phyloP scores from a whole-genome alignment of 2,113 vertebrate species.

The Scartelaos histophorus region DNA sequence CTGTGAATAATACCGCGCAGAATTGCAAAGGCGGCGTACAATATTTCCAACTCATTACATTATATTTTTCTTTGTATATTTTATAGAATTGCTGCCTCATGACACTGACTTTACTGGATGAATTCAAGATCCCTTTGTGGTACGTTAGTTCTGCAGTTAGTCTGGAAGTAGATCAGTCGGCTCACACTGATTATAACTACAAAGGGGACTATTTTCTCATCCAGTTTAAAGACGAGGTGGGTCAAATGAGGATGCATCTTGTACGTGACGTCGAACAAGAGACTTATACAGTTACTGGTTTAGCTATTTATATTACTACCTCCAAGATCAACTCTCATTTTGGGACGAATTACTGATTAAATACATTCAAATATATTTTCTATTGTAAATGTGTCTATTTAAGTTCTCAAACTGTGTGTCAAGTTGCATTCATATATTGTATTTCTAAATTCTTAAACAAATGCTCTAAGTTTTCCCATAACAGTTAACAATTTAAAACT shows the following conservation, averaged over 20 bases:
- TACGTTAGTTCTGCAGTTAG: constrained; percentile 67
- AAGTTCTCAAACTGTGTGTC: background rate
- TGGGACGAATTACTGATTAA: constrained; percentile 63
- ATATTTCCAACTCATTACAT: background rate
- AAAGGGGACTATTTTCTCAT: constrained; percentile 58
- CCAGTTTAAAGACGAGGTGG: constrained; percentile 56
- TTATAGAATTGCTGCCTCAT: constrained; percentile 75
- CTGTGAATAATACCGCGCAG: background rate
- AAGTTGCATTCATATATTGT: background rate
- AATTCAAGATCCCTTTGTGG: constrained; percentile 70
- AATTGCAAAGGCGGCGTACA: background rate
- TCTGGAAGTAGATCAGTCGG: constrained; percentile 21
- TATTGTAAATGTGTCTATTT: background rate
- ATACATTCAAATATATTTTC: background rate
- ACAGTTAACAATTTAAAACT: background rate
- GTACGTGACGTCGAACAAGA: constrained; percentile 48
- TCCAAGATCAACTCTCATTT: constrained; percentile 73
- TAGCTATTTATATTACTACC: constrained; percentile 62
- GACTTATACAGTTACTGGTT: constrained; percentile 57
- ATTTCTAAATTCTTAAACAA: background rate
- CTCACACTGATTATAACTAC: constrained; percentile 47
- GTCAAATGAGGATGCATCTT: constrained; percentile 65
- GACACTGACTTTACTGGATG: constrained; percentile 74
- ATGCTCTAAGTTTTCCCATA: background rate
- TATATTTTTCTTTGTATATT: background rate